These are phyloP conservation scores for Ditula angustiorana DNA, from an alignment of 2,888 invertebrate species.

Conservation along the genomic window DNA sequence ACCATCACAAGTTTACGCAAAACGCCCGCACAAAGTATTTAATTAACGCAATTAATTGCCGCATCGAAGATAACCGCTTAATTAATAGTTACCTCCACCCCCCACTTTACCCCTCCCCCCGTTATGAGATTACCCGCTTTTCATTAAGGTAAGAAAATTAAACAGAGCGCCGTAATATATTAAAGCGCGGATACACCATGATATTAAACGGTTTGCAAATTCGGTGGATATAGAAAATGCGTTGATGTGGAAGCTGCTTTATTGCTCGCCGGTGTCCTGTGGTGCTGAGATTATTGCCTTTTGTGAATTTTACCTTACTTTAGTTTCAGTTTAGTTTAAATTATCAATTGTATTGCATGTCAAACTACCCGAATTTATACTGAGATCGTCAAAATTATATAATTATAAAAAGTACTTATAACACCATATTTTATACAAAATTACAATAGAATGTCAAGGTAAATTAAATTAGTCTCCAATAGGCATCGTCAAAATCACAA, in stretches of 20 bases:
- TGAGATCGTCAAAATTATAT: too few species aligned
- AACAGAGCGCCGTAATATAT: constrained; percentile 25
- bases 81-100: constrained; percentile 35
- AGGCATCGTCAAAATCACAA: too few species aligned
- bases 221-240: constrained; percentile 13
- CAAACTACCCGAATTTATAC: too few species aligned
- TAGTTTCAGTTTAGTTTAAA: too few species aligned
- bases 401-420: too few species aligned
- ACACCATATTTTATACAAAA: too few species aligned
- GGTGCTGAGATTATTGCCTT: not conserved
- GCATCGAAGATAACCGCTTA: constrained; percentile 36
- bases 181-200: constrained; percentile 16
- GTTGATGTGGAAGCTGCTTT: constrained; percentile 6
- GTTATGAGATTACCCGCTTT: constrained; percentile 36
- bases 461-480: too few species aligned
- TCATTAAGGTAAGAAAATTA: constrained; percentile 38
- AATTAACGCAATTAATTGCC: constrained; percentile 34
- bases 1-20: not conserved
- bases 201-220: constrained; percentile 32
- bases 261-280: not conserved
- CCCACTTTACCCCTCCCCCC: not conserved
- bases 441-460: too few species aligned
- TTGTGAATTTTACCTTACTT: too few species aligned
- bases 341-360: too few species aligned
- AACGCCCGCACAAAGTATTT: constrained; percentile 30